These are phyloP conservation scores for Cladorhizidae sp. DNA, from an alignment of 37 sponge, comb jelly and placozoan genomes.

Conservation along the genomic window DNA sequence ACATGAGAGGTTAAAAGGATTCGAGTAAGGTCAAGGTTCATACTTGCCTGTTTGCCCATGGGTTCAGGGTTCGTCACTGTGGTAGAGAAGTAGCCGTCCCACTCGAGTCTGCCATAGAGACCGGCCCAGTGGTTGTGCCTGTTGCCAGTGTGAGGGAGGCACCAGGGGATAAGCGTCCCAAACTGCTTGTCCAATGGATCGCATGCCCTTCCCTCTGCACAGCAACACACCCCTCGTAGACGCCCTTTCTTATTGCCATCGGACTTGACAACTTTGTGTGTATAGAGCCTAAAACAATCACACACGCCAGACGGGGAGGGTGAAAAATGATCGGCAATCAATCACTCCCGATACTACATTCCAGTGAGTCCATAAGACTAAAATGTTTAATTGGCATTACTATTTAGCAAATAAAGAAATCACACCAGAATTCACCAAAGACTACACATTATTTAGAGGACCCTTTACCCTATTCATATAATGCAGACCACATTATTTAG, in stretches of 20 bases:
- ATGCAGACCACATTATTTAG: too few species aligned
- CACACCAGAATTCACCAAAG: too few species aligned
- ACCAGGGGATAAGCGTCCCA: constrained; percentile 93
- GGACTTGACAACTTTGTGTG: constrained; percentile 78
- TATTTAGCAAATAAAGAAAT: too few species aligned
- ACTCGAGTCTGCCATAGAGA: constrained; percentile 87
- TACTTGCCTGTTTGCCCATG: constrained; percentile 91
- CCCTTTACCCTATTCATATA: too few species aligned
- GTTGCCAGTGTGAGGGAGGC: constrained; percentile 95
- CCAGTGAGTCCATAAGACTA: too few species aligned
- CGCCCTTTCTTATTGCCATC: constrained; percentile 46
- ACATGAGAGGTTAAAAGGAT: not conserved
- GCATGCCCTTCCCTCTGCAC: constrained; percentile 80
- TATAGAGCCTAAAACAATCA: constrained; percentile 74
- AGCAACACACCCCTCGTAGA: constrained; percentile 82
- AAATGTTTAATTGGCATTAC: too few species aligned
- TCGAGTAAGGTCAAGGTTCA: not conserved
- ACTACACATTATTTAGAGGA: too few species aligned
- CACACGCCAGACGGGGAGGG: not conserved
- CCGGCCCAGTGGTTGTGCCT: constrained; percentile 94
- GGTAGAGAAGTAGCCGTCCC: constrained; percentile 95
- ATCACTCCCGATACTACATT: too few species aligned
- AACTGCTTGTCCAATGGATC: constrained; percentile 87
- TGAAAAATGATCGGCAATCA: too few species aligned
- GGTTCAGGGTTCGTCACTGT: constrained; percentile 97